phyloP scores from a whole-genome alignment of 2,797 vertebrate genomes.

The Anisognathus igniventris region DNA sequence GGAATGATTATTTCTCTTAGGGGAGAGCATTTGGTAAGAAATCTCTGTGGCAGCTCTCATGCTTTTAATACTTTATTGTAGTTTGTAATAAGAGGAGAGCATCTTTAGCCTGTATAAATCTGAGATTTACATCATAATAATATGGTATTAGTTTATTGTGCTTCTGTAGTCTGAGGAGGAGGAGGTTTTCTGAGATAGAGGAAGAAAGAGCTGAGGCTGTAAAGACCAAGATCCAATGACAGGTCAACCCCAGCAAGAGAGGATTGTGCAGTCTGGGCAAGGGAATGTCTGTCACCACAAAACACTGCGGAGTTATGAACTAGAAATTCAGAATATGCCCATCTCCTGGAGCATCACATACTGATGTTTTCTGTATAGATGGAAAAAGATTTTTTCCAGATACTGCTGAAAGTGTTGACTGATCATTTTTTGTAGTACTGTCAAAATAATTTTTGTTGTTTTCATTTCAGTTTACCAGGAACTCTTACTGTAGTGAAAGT shows the following conservation, averaged over 20 bases:
- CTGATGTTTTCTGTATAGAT: background rate
- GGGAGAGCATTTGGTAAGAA: background rate
- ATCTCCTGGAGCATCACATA: background rate
- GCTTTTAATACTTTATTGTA: fast-evolving
- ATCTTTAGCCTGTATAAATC: background rate
- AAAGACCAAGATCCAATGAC: fast-evolving
- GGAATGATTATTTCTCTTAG: background rate
- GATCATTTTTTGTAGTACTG: background rate
- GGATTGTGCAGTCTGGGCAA: background rate
- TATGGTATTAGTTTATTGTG: fast-evolving
- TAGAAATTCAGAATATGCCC: background rate
- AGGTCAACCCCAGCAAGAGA: background rate
- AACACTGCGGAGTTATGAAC: background rate
- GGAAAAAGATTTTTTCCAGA: background rate
- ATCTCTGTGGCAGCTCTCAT: background rate
- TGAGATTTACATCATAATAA: fast-evolving
- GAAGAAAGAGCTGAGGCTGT: background rate
- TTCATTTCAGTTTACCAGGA: background rate
- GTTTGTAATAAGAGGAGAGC: background rate
- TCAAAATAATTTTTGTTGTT: background rate
- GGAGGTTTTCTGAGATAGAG: background rate
- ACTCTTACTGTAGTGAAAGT: background rate
- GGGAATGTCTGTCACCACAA: background rate
- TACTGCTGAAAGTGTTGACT: background rate
- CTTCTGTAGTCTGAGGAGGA: background rate